phyloP scores from a whole-genome alignment of 2,888 invertebrate species.

The Phengaris arion region DNA sequence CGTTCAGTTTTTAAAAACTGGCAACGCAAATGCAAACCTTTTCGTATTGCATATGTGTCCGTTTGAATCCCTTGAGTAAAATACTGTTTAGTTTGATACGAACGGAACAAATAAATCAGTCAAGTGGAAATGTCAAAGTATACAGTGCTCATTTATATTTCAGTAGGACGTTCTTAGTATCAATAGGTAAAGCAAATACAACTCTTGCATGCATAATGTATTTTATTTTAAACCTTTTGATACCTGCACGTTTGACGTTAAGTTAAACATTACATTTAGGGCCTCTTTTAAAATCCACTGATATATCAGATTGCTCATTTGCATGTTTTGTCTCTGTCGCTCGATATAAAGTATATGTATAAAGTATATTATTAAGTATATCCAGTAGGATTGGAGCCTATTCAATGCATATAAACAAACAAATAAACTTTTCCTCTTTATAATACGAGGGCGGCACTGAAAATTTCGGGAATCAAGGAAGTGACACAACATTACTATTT shows the following conservation, averaged over 20 bases:
- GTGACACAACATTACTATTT: too few species aligned
- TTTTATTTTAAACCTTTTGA: background rate
- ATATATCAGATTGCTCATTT: too few species aligned
- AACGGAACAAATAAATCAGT: conserved; percentile 1
- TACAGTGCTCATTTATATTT: background rate
- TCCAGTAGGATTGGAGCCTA: too few species aligned
- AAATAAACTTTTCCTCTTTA: too few species aligned
- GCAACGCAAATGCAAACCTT: background rate
- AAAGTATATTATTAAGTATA: too few species aligned
- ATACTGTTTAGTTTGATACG: background rate
- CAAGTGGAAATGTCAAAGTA: background rate
- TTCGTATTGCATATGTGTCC: background rate
- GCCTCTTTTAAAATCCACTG: too few species aligned
- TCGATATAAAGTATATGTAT: too few species aligned
- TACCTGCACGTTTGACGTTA: background rate
- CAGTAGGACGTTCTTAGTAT: conserved; percentile 8
- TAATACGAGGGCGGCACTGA: too few species aligned
- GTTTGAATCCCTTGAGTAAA: background rate
- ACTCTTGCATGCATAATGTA: background rate
- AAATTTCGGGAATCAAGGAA: too few species aligned
- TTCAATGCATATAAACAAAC: too few species aligned
- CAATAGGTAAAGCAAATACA: background rate
- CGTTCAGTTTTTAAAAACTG: background rate
- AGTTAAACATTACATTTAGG: too few species aligned
- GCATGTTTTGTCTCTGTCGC: too few species aligned